phyloP scores from a whole-genome alignment of 1,140 invertebrate genomes.

The Onthophagus taurus region DNA sequence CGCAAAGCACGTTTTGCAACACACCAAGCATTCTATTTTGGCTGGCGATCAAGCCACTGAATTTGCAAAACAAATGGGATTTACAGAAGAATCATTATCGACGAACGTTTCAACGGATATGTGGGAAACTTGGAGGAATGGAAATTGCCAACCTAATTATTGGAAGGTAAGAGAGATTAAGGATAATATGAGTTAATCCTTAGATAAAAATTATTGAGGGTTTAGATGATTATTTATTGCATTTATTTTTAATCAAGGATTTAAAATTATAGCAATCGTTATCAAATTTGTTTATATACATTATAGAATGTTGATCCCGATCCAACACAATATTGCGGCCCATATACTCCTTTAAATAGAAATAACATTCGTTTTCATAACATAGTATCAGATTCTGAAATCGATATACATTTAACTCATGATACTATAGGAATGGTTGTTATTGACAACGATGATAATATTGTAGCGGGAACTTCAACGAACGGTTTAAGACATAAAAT shows the following conservation, averaged over 20 bases:
- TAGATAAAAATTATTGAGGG: too few species aligned
- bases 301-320: constrained; percentile 79
- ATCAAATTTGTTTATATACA: too few species aligned
- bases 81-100: constrained; percentile 63
- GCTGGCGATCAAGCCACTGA: constrained; percentile 80
- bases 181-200: too few species aligned
- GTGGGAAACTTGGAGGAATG: constrained; percentile 68
- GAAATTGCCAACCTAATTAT: constrained; percentile 94
- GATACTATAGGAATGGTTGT: constrained; percentile 97
- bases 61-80: constrained; percentile 89
- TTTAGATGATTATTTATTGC: too few species aligned
- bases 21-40: constrained; percentile 85
- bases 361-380: too few species aligned
- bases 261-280: too few species aligned
- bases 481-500: constrained; percentile 94
- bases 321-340: constrained; percentile 75
- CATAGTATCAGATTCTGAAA: constrained; percentile 29
- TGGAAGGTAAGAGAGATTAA: constrained; percentile 83
- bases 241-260: too few species aligned
- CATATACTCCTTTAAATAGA: constrained; percentile 53
- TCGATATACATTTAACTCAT: constrained; percentile 62
- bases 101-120: constrained; percentile 63
- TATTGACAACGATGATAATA: constrained; percentile 66
- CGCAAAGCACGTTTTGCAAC: constrained; percentile 80
- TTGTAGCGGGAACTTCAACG: constrained; percentile 90